A percentile compares a stretch with the other conserved stretches of the same genome.
Conservation (phyloP, 2,797 vertebrate genomes). For the Hipposideros larvatus region DNA sequence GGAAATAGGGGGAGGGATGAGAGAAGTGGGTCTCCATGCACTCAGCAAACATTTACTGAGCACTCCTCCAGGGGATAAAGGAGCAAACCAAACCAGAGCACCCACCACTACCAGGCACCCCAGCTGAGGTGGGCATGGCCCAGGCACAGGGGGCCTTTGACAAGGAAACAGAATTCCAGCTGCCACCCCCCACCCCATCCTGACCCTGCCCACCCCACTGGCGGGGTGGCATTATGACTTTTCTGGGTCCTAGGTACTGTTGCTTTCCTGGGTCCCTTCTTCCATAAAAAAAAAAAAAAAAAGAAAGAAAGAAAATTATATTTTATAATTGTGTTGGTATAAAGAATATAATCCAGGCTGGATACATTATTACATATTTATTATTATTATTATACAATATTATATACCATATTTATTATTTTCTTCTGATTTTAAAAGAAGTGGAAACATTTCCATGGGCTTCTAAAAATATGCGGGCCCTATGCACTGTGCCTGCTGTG, state of each 20-base stretch:
- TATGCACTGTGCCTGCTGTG: conserved; percentile 89
- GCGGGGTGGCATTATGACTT: conserved; percentile 91
- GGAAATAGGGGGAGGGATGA: not conserved
- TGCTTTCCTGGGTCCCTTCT: not conserved
- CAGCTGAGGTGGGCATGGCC: not conserved
- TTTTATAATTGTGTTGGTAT: not conserved
- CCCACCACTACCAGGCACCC: not conserved
- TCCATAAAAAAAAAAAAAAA: not conserved
- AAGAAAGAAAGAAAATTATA: not conserved
- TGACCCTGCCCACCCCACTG: not conserved
- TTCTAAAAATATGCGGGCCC: conserved; percentile 86
- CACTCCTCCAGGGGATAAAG: not conserved
- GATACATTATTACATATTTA: not conserved
- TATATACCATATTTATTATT: not conserved
- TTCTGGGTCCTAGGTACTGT: conserved; percentile 91
- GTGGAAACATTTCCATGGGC: not conserved
- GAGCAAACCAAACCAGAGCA: not conserved
- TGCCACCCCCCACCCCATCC: not conserved
- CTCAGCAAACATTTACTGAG: conserved; percentile 4
- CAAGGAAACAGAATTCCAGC: conserved; percentile 88
- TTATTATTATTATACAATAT: not conserved
- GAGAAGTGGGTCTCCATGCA: not conserved
- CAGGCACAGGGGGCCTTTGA: conserved; percentile 86
- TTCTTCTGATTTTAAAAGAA: conserved; percentile 27
- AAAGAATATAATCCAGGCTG: conserved; percentile 22